A percentile compares a stretch with the other conserved stretches of the same genome.
Evolutionary conservation across 53 echinoderm and acorn worm genomes (phyloP).

Genomic region (Hippasteria phrygiana): DNA sequence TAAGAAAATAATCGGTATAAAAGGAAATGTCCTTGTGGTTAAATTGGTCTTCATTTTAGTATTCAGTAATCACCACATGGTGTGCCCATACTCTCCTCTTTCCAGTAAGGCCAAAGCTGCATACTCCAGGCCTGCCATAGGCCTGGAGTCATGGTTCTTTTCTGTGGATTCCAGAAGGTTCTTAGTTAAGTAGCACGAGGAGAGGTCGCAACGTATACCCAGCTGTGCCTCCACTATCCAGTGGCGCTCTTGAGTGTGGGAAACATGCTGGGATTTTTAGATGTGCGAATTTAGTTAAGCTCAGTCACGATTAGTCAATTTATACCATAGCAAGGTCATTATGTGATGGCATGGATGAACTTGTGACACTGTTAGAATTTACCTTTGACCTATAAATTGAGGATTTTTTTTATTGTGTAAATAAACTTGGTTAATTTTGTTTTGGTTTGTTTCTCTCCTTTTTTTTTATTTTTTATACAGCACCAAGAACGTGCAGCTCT

Average conservation of each 20-base stretch:
- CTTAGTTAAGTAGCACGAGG: conserved; percentile 23
- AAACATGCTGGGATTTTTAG: background rate
- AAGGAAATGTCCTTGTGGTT: background rate
- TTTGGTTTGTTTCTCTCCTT: background rate
- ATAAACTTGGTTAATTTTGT: too few relatives aligned
- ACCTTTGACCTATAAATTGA: too few relatives aligned
- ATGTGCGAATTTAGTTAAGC: background rate
- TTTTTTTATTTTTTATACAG: conserved; percentile 62
- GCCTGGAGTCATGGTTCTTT: conserved; percentile 5
- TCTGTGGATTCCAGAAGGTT: conserved; percentile 26
- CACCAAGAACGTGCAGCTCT: conserved; percentile 84
- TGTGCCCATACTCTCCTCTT: conserved; percentile 15
- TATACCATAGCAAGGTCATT: too few relatives aligned
- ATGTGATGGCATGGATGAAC: background rate
- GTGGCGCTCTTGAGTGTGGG: background rate
- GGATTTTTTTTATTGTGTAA: too few relatives aligned
- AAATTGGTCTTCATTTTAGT: background rate
- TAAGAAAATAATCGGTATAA: too few relatives aligned
- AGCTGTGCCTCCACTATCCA: background rate
- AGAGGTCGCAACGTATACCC: background rate
- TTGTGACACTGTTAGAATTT: too few relatives aligned
- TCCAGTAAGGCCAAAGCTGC: conserved; percentile 26
- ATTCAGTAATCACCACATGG: background rate
- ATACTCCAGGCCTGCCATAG: conserved; percentile 21
- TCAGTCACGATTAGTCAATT: too few relatives aligned